A percentile compares a stretch with the other conserved stretches of the same genome.
Evolutionary conservation across 2,888 invertebrate genomes (phyloP).

Genomic region (Stomorhina lunata): DNA sequence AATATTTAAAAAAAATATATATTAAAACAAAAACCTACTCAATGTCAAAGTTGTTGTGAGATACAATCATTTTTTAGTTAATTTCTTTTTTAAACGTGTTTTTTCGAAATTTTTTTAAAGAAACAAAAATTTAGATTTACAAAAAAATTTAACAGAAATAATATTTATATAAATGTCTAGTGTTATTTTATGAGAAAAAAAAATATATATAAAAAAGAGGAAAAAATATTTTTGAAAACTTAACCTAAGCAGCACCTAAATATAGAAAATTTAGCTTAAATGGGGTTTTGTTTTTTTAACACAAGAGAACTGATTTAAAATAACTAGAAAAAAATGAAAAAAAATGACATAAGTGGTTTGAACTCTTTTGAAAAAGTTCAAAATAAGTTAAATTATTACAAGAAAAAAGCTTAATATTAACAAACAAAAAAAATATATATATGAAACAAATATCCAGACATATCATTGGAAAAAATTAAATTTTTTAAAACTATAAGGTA

Average conservation of each 20-base stretch:
- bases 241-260: conserved; percentile 28
- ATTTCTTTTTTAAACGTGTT: conserved; percentile 53
- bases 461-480: conserved; percentile 39
- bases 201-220: background rate
- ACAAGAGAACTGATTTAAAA: conserved; percentile 79
- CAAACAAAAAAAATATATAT: background rate
- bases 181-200: conserved; percentile 16
- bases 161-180: conserved; percentile 47
- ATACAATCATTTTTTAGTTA: conserved; percentile 76
- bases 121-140: too few relatives aligned
- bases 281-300: conserved; percentile 33
- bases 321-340: background rate
- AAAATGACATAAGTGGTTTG: conserved; percentile 79
- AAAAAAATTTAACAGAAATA: conserved; percentile 22
- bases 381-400: conserved; percentile 31
- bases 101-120: conserved; percentile 31
- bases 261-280: conserved; percentile 29
- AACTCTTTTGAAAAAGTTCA: conserved; percentile 74
- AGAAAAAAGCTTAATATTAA: conserved; percentile 42
- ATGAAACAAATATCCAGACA: conserved; percentile 27
- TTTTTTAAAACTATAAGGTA: conserved; percentile 13
- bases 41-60: conserved; percentile 77
- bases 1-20: background rate
- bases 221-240: conserved; percentile 30
- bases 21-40: conserved; percentile 6